These are phyloP conservation scores for Nematopogon swammerdamellus DNA, from an alignment of 2,888 invertebrate genomes.

Conservation along the genomic window DNA sequence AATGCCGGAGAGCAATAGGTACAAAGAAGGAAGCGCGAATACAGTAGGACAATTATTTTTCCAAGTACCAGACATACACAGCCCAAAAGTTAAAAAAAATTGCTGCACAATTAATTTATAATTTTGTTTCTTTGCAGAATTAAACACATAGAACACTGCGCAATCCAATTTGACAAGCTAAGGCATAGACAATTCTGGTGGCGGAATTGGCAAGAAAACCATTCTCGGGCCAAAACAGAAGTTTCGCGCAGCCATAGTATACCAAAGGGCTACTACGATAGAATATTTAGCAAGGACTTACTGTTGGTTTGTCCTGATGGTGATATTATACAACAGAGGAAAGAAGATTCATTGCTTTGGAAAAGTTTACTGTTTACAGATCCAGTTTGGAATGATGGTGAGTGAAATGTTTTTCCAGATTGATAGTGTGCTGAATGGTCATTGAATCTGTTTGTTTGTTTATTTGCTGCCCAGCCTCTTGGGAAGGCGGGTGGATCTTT, in stretches of 20 bases:
- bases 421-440: not conserved
- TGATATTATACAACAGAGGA: slow-evolving; percentile 28
- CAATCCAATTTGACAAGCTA: slow-evolving; percentile 31
- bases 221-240: slow-evolving; percentile 19
- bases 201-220: slow-evolving; percentile 18
- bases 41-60: too few species aligned
- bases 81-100: too few species aligned
- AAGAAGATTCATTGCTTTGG: slow-evolving; percentile 37
- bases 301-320: slow-evolving; percentile 39
- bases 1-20: too few species aligned
- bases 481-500: too few species aligned
- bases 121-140: slow-evolving; percentile 24
- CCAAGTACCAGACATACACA: too few species aligned
- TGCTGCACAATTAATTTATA: too few species aligned
- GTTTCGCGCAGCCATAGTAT: slow-evolving; percentile 7
- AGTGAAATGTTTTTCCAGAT: slow-evolving; percentile 4
- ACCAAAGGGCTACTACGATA: slow-evolving; percentile 18
- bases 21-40: too few species aligned
- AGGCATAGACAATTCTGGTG: slow-evolving; percentile 40
- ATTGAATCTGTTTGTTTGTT: slow-evolving; percentile 1
- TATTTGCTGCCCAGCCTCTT: not conserved
- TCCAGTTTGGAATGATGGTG: slow-evolving; percentile 35
- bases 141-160: slow-evolving; percentile 29
- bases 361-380: slow-evolving; percentile 40
- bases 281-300: slow-evolving; percentile 30